Percentiles rank a stretch among this genome's conserved stretches.
Conservation (phyloP, 2,113 vertebrate species). For the Ramphastos sulfuratus region DNA sequence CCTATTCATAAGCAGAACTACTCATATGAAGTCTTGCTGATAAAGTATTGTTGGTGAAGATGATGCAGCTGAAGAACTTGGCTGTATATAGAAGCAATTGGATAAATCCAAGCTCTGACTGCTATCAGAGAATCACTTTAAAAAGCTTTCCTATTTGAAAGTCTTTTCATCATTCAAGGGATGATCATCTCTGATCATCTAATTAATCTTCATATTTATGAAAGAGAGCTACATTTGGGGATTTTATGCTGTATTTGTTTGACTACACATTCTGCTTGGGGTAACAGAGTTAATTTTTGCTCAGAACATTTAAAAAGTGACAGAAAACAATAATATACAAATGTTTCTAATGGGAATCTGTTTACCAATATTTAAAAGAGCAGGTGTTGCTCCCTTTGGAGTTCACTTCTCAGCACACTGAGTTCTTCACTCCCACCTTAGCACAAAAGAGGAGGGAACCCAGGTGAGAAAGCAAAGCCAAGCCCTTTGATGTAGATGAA, state of each 20-base stretch:
- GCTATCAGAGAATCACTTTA: neutral
- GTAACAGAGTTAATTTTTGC: neutral
- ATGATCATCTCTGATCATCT: neutral
- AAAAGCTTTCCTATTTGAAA: neutral
- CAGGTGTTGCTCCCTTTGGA: neutral
- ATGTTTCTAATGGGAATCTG: neutral
- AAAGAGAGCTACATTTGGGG: rapidly evolving
- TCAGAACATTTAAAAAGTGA: neutral
- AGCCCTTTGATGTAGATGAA: slow-evolving; percentile 6
- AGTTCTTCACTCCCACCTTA: neutral
- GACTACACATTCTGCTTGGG: neutral
- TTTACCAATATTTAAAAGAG: neutral
- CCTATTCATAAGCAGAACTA: neutral
- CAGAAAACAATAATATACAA: neutral
- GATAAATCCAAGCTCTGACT: neutral
- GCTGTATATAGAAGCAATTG: neutral
- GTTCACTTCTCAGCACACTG: neutral
- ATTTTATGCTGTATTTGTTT: neutral
- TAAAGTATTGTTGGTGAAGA: neutral
- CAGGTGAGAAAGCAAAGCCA: neutral
- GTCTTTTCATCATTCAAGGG: neutral
- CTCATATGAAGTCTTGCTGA: neutral
- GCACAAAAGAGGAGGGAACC: neutral
- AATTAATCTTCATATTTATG: neutral
- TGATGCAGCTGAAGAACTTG: neutral